phyloP scores from a whole-genome alignment of 2,113 vertebrate genomes.

The Rhinichthys klamathensis region DNA sequence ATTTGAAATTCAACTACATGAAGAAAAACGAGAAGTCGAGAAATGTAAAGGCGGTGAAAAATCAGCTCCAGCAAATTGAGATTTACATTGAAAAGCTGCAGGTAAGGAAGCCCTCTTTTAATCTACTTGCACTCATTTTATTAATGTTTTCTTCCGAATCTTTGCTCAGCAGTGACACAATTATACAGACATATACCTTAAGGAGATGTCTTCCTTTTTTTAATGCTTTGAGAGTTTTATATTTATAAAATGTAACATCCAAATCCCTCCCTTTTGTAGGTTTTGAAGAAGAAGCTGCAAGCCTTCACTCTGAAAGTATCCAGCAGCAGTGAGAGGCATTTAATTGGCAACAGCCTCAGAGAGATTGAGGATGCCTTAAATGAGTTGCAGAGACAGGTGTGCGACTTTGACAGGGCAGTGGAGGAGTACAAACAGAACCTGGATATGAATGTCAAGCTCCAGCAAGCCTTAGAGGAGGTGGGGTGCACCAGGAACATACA shows the following conservation, averaged over 20 bases:
- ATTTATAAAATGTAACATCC: background rate
- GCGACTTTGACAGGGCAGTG: slow-evolving; percentile 80
- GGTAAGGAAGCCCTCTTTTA: slow-evolving; percentile 66
- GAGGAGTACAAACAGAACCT: slow-evolving; percentile 85
- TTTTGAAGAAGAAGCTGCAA: slow-evolving; percentile 81
- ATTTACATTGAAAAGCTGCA: slow-evolving; percentile 81
- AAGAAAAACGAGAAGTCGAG: slow-evolving; percentile 86
- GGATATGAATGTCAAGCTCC: slow-evolving; percentile 82
- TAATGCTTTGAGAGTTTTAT: background rate
- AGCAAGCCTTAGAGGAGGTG: slow-evolving; percentile 90
- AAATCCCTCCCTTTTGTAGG: slow-evolving; percentile 63
- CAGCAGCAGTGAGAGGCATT: slow-evolving; percentile 67
- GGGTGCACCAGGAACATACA: slow-evolving; percentile 1
- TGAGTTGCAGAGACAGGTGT: slow-evolving; percentile 83
- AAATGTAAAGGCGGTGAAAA: slow-evolving; percentile 81
- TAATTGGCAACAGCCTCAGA: slow-evolving; percentile 65
- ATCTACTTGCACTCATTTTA: background rate
- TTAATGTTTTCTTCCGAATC: background rate
- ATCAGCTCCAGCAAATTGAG: slow-evolving; percentile 86
- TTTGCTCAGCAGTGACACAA: background rate
- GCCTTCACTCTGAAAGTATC: slow-evolving; percentile 74
- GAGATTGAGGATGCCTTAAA: slow-evolving; percentile 71
- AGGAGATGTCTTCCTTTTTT: background rate
- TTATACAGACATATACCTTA: background rate
- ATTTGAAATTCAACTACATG: slow-evolving; percentile 86